These are phyloP conservation scores for Eudyptes chrysolophus DNA, from an alignment of 2,113 vertebrate species.

Conservation along the genomic window DNA sequence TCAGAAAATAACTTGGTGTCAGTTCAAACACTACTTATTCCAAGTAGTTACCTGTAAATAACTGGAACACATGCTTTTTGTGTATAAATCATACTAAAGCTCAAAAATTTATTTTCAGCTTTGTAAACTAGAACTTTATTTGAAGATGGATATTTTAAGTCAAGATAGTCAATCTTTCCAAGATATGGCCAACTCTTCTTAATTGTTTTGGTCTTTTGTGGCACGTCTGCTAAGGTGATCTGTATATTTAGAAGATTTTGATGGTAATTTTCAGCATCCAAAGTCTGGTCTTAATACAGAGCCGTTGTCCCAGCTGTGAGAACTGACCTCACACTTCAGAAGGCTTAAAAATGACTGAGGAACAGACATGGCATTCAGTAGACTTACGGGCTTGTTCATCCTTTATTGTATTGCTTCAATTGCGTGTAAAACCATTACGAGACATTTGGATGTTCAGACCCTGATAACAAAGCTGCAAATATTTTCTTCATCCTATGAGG, in stretches of 20 bases:
- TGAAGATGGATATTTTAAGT: background rate
- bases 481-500: rapidly evolving
- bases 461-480: background rate
- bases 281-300: background rate
- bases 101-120: background rate
- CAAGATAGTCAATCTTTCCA: background rate
- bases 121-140: background rate
- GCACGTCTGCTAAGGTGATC: background rate
- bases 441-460: rapidly evolving
- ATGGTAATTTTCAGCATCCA: background rate
- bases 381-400: rapidly evolving
- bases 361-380: background rate
- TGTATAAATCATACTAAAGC: background rate
- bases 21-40: background rate
- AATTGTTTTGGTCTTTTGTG: background rate
- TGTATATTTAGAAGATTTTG: background rate
- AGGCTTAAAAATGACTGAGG: background rate
- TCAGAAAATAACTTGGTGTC: background rate
- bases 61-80: background rate
- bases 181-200: background rate
- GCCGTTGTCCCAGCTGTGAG: background rate
- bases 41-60: background rate
- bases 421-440: background rate
- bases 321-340: background rate
- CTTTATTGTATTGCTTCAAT: background rate